Evolutionary conservation across 2,797 vertebrate genomes (phyloP).

Genomic region (Psittacula derbiana): DNA sequence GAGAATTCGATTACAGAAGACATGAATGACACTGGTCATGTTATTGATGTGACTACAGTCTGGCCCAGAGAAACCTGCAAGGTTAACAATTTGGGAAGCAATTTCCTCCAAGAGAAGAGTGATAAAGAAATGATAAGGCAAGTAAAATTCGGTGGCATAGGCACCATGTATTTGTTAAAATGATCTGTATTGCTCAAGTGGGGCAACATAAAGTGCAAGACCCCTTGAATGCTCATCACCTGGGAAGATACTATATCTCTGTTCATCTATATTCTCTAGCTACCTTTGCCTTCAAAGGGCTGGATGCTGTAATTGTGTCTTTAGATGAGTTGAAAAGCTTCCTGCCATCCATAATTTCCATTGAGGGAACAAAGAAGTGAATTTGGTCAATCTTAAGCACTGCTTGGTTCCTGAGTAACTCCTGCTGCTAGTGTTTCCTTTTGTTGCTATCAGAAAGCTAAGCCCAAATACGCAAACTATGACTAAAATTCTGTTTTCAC

Average conservation of each 20-base stretch:
- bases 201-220: neutral
- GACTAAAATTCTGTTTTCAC: neutral
- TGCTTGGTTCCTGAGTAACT: neutral
- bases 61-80: neutral
- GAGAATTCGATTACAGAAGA: neutral
- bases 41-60: neutral
- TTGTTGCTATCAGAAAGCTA: neutral
- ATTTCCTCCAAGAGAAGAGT: neutral
- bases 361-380: neutral
- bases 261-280: neutral
- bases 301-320: neutral
- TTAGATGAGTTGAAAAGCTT: neutral
- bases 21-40: neutral
- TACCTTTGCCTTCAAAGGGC: neutral
- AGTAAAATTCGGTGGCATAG: neutral
- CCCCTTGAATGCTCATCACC: neutral
- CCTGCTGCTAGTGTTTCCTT: no score
- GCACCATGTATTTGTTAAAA: neutral
- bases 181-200: neutral
- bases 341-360: neutral
- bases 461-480: neutral
- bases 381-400: neutral
- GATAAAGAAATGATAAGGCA: neutral
- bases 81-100: neutral
- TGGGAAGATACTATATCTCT: neutral